phyloP scores from a whole-genome alignment of 1,140 invertebrate species.

The Drosophila parvula region DNA sequence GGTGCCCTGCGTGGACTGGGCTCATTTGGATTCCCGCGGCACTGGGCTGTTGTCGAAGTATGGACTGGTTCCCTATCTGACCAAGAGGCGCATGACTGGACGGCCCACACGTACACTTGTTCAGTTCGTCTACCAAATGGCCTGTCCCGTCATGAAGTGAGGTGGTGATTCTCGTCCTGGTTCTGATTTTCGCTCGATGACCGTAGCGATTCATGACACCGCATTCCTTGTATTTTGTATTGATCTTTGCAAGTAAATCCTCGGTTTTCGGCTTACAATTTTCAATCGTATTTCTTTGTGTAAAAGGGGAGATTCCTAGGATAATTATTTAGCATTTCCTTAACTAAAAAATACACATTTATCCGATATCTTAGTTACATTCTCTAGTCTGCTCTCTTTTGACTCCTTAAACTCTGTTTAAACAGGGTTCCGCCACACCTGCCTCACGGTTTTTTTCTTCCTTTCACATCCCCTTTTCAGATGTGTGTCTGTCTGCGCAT shows the following conservation, averaged over 20 bases:
- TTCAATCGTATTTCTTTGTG: fast-evolving
- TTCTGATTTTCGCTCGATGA: background rate
- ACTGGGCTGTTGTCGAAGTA: constrained; percentile 85
- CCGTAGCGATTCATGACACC: background rate
- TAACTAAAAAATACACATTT: no score
- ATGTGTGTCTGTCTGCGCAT: constrained; percentile 24
- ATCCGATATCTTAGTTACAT: no score
- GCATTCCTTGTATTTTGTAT: constrained; percentile 21
- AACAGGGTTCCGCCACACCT: background rate
- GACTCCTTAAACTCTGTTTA: constrained; percentile 7
- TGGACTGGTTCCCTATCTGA: constrained; percentile 86
- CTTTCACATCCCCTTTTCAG: background rate
- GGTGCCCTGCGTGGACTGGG: constrained; percentile 85
- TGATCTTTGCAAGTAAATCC: constrained; percentile 29
- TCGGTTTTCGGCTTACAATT: constrained; percentile 4
- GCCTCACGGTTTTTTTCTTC: background rate
- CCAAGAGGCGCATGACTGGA: constrained; percentile 86
- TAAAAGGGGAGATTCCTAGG: no score
- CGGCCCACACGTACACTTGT: constrained; percentile 83
- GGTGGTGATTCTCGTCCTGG: constrained; percentile 4
- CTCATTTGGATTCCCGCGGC: constrained; percentile 89
- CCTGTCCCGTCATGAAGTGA: constrained; percentile 83
- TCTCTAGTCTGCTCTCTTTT: background rate
- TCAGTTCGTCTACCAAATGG: constrained; percentile 84
- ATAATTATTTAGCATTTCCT: no score